Conservation (phyloP, 2,113 vertebrate species). For the Peromyscus californicus region DNA sequence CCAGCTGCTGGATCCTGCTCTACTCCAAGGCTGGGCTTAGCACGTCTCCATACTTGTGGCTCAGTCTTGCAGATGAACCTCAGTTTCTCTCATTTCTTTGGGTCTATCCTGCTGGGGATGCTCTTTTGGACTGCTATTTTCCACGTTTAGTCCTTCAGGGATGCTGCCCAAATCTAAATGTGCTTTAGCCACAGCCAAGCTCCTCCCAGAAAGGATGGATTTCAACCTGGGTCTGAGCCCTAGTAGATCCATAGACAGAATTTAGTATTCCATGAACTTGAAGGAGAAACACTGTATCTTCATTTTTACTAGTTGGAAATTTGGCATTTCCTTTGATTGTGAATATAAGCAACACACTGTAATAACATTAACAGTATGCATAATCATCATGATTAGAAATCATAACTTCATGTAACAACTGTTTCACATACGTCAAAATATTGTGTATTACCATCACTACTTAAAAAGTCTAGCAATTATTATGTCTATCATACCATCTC, state of each 20-base stretch:
- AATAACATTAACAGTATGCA: background rate
- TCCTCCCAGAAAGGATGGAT: background rate
- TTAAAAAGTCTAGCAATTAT: slow-evolving; percentile 34
- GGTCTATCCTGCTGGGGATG: background rate
- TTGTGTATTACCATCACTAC: background rate
- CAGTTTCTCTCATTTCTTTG: background rate
- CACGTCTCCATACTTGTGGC: background rate
- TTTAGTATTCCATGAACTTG: background rate
- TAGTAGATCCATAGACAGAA: background rate
- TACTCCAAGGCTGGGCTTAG: background rate
- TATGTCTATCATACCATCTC: background rate
- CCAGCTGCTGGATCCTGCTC: background rate
- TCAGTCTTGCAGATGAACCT: background rate
- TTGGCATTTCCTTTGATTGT: slow-evolving; percentile 1
- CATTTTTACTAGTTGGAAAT: background rate
- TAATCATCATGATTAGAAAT: background rate
- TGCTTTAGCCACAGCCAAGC: background rate
- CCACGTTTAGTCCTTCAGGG: background rate
- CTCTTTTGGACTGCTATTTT: background rate
- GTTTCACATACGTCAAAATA: background rate
- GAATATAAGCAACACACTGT: background rate
- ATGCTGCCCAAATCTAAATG: background rate
- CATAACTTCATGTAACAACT: background rate
- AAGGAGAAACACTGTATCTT: background rate
- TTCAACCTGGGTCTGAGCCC: background rate